Base-by-base conservation (phyloP, 2,113 vertebrate species). In the Manacus vitellinus region DNA sequence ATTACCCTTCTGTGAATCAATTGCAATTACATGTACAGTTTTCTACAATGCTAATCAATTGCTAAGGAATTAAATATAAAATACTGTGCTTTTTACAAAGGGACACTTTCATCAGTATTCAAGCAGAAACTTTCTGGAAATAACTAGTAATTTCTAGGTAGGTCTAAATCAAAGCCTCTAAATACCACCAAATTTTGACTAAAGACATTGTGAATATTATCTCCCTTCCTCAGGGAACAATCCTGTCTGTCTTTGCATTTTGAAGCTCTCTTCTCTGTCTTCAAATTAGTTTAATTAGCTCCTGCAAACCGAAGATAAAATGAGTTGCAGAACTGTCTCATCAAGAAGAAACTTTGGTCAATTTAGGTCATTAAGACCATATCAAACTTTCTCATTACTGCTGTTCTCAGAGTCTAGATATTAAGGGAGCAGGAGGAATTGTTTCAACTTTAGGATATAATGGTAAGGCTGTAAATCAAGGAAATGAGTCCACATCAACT, bases 251-350 rank as follows among this genome's bases (percentile, higher is more conserved):
- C 79, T 93, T 93, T 74, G 39, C 43, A 74, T 88, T 95, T 88
- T 71, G 63, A 39, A 90, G 10, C n/a, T 71, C 6, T 72, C 80
- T 77, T 89, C 61, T 63, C 81, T 71, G 31, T 52, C 44, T 95
- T 92, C 65, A 72, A 91, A 87, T 84, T 81, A 92, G 75, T 90
- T 94, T 93, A 92, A 96, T 95, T 92, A 92, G 35, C 65, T 95
- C 35, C 83, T 81, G 65, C 49, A 78, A 88, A 86, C 33, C n/a
- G 35, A 81, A 94, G 79, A 90, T 80, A 93, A 92, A 93, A 85
- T 28, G 28, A 7, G 6, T 80, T 74, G 51, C 35, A 94, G 47
- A 92, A 43, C 41, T 80, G n/a, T 56, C 55, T 92, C 72, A 67
- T 92, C 39, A 96, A 90, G 68, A 90, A 86, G 37, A 2, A 81